Evolutionary conservation across 30 jellyfish, hydroid and myxozoan species (phyloP).

Genomic region (Cassiopea andromeda): DNA sequence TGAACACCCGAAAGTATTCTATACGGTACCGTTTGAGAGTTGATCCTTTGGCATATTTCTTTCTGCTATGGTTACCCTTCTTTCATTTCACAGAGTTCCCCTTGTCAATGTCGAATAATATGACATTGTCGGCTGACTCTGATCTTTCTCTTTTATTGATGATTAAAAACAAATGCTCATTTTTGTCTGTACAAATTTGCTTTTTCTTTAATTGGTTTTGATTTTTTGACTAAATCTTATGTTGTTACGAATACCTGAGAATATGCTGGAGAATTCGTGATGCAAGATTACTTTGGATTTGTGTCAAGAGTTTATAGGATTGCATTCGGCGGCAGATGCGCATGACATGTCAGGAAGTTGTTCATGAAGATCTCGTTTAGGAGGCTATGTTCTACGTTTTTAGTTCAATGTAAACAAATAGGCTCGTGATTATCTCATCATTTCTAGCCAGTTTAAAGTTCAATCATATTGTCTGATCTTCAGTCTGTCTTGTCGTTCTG

Average conservation of each 20-base stretch:
- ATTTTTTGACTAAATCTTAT: conserved; percentile 2
- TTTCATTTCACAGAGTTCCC: background rate
- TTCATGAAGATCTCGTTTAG: conserved; percentile 12
- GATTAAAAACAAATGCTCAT: background rate
- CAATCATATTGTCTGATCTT: background rate
- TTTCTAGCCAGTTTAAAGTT: background rate
- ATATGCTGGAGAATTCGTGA: background rate
- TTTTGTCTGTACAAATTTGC: background rate
- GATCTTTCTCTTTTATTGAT: background rate
- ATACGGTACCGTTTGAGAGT: background rate
- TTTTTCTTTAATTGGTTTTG: background rate
- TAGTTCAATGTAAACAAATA: conserved; percentile 15
- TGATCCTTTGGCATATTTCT: background rate
- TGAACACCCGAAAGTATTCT: too few relatives aligned
- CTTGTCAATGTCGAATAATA: background rate
- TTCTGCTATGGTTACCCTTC: background rate
- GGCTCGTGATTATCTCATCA: background rate
- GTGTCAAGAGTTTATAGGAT: conserved; percentile 37
- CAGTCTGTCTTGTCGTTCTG: background rate
- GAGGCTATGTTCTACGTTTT: conserved; percentile 6
- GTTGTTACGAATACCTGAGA: conserved; percentile 2
- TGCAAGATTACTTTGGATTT: conserved; percentile 48
- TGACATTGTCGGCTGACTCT: background rate
- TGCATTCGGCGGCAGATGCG: conserved; percentile 47
- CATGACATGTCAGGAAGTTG: conserved; percentile 31